A percentile compares a stretch with the other conserved stretches of the same genome.
Evolutionary conservation across 2,113 vertebrate species (phyloP).

Genomic region (Reinhardtius hippoglossoides): DNA sequence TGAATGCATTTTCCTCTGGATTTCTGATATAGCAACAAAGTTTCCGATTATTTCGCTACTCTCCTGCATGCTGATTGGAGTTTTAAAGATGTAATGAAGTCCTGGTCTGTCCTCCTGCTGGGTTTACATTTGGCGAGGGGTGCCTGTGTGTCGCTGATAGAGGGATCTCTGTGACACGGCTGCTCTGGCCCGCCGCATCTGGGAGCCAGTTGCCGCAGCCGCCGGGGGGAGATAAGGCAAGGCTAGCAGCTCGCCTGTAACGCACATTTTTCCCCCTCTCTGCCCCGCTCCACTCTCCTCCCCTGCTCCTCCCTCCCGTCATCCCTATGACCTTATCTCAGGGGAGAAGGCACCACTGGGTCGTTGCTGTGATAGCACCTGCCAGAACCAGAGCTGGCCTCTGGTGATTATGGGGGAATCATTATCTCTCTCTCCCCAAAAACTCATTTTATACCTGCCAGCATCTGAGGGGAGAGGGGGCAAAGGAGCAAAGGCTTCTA

Average conservation of each 20-base stretch:
- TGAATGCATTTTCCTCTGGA: constrained; percentile 36
- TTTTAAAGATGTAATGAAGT: constrained; percentile 90
- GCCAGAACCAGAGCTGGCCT: constrained; percentile 77
- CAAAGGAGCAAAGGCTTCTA: constrained; percentile 63
- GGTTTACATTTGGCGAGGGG: constrained; percentile 82
- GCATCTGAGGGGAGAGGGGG: constrained; percentile 65
- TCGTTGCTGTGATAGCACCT: constrained; percentile 82
- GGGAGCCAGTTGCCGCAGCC: constrained; percentile 83
- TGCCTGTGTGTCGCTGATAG: constrained; percentile 89
- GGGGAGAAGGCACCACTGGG: constrained; percentile 87
- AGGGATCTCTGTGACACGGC: constrained; percentile 86
- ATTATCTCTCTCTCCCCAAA: constrained; percentile 79
- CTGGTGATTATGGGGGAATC: constrained; percentile 82
- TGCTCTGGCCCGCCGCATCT: constrained; percentile 78
- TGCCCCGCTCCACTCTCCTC: constrained; percentile 41
- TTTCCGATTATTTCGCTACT: constrained; percentile 59
- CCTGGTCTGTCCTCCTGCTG: constrained; percentile 84
- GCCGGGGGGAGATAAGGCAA: constrained; percentile 87
- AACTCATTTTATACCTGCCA: constrained; percentile 83
- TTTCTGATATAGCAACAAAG: constrained; percentile 57
- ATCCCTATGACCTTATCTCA: constrained; percentile 83
- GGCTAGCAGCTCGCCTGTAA: constrained; percentile 77
- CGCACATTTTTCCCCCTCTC: constrained; percentile 55
- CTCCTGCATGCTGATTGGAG: constrained; percentile 72
- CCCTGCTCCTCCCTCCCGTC: constrained; percentile 52